Percentiles rank a stretch among this genome's conserved stretches.
Conservation (phyloP, 64 coral and sea anemone species). For the Actinia tenebrosa region DNA sequence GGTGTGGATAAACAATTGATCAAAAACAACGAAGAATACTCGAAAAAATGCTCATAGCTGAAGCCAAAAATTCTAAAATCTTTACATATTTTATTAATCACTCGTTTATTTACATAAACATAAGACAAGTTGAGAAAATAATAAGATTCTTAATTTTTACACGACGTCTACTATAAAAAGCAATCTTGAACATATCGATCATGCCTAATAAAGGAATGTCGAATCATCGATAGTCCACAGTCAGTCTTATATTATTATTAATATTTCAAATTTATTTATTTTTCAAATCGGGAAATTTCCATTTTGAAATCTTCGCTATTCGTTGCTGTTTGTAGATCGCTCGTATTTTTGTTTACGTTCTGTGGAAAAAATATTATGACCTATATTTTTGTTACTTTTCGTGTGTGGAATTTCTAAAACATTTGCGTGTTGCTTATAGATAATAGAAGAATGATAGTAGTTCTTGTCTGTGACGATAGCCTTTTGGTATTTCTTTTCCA, state of each 20-base stretch:
- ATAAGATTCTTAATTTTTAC: background rate
- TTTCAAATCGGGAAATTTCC: background rate
- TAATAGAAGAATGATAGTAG: too few species aligned
- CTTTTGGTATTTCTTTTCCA: too few species aligned
- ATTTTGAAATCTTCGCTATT: background rate
- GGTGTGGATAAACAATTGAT: background rate
- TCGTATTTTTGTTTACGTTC: background rate
- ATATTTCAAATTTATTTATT: background rate
- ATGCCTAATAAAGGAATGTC: background rate
- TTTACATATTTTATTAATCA: background rate
- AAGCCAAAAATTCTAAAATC: background rate
- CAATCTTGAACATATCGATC: background rate
- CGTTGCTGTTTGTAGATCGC: background rate
- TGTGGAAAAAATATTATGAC: too few species aligned
- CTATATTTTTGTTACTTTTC: too few species aligned
- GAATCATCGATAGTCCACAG: background rate
- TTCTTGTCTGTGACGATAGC: too few species aligned
- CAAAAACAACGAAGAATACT: slow-evolving; percentile 19
- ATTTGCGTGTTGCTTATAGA: too few species aligned
- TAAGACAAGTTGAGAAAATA: background rate
- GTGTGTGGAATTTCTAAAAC: too few species aligned
- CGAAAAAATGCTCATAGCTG: background rate
- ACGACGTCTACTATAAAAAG: background rate
- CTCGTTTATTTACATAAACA: background rate
- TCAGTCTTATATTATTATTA: background rate